These are phyloP conservation scores for Zoroaster sp. DNA, from an alignment of 53 echinoderm and acorn worm species.

Conservation along the genomic window DNA sequence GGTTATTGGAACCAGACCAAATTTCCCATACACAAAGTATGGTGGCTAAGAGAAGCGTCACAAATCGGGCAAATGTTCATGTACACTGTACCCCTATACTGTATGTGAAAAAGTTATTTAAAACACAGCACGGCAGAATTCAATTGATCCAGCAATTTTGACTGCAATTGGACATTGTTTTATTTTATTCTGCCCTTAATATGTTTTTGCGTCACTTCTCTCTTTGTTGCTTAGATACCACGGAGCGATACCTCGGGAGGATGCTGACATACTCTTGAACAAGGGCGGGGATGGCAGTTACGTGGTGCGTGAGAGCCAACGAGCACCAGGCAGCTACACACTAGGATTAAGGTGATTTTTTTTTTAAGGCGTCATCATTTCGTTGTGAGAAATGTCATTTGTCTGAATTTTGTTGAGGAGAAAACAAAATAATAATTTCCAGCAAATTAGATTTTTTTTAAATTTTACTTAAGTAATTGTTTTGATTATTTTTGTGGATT, in stretches of 20 bases:
- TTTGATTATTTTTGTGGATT: too few species aligned
- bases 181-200: not conserved
- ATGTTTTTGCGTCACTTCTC: not conserved
- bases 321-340: constrained; percentile 89
- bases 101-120: not conserved
- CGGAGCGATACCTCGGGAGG: constrained; percentile 88
- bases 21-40: too few species aligned
- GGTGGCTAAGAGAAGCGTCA: too few species aligned
- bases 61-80: not conserved
- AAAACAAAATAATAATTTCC: too few species aligned
- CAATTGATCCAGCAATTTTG: too few species aligned
- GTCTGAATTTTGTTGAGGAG: too few species aligned
- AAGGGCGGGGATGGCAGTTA: constrained; percentile 95
- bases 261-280: constrained; percentile 76
- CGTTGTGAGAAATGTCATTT: not conserved
- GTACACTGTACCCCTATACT: not conserved
- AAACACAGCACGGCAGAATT: too few species aligned
- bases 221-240: constrained; percentile 68
- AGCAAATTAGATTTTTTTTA: too few species aligned
- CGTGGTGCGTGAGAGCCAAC: constrained; percentile 88
- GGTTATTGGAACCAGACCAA: too few species aligned
- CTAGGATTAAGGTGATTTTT: constrained; percentile 80
- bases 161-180: too few species aligned
- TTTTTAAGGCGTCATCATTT: not conserved
- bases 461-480: too few species aligned